phyloP scores from a whole-genome alignment of 2,888 invertebrate species.

The Balanococcus diminutus region DNA sequence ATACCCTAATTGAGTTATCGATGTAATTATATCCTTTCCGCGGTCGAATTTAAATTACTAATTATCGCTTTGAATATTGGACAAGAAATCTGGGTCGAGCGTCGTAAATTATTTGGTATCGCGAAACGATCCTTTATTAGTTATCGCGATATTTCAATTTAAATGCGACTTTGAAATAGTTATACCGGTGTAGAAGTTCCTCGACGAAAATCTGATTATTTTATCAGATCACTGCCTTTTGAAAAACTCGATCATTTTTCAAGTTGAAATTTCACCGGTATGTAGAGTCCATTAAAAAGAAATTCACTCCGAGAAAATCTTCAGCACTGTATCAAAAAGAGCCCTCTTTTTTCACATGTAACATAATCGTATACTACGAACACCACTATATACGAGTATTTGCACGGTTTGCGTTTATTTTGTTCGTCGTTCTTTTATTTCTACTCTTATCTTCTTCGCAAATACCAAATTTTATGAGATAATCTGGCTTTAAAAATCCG shows the following conservation, averaged over 20 bases:
- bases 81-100: neutral
- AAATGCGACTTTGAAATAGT: neutral
- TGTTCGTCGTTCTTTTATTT: neutral
- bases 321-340: neutral
- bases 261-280: neutral
- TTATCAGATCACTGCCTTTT: neutral
- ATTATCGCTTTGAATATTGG: neutral
- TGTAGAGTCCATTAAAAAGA: neutral
- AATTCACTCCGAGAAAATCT: neutral
- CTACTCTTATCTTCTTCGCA: neutral
- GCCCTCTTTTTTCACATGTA: neutral
- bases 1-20: conserved; percentile 9
- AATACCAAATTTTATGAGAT: neutral
- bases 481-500: neutral
- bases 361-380: too few relatives aligned
- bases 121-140: neutral
- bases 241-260: neutral
- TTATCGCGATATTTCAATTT: neutral
- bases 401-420: neutral
- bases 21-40: conserved; percentile 2
- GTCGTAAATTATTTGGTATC: neutral
- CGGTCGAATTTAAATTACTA: conserved; percentile 3
- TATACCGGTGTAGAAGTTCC: neutral
- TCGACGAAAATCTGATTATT: neutral
- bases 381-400: neutral